Evolutionary conservation across 2,888 invertebrate species (phyloP).

Genomic region (Dryomyza anilis): DNA sequence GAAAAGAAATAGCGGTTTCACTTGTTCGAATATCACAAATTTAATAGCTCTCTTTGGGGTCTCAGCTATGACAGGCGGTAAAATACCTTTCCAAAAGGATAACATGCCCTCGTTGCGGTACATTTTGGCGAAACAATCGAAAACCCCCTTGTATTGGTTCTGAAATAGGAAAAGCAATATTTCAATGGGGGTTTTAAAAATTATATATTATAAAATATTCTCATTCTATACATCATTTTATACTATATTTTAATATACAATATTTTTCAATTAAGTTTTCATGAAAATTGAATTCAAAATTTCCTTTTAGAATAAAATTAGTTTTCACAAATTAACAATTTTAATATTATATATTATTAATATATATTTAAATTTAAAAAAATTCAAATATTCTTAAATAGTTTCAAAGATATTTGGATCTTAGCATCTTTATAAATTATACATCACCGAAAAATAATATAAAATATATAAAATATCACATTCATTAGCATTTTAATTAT

Average conservation of each 20-base stretch:
- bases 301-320: not conserved
- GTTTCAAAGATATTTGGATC: too few relatives aligned
- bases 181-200: too few relatives aligned
- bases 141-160: slow-evolving; percentile 75
- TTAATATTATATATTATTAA: too few relatives aligned
- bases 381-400: too few relatives aligned
- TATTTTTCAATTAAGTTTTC: not conserved
- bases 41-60: slow-evolving; percentile 94
- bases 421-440: too few relatives aligned
- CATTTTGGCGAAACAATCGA: slow-evolving; percentile 90
- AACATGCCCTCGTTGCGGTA: slow-evolving; percentile 80
- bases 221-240: not conserved
- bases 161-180: slow-evolving; percentile 37
- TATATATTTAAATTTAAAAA: not conserved
- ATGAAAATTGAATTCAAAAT: not conserved
- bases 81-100: slow-evolving; percentile 91
- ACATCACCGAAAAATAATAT: too few relatives aligned
- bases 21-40: slow-evolving; percentile 93
- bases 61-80: slow-evolving; percentile 92
- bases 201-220: not conserved
- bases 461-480: too few relatives aligned
- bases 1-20: slow-evolving; percentile 83
- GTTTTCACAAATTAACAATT: too few relatives aligned
- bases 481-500: too few relatives aligned
- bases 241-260: too few relatives aligned